These are phyloP conservation scores for Pollimyrus isidori DNA, from an alignment of 2,113 vertebrate species.

Conservation along the genomic window DNA sequence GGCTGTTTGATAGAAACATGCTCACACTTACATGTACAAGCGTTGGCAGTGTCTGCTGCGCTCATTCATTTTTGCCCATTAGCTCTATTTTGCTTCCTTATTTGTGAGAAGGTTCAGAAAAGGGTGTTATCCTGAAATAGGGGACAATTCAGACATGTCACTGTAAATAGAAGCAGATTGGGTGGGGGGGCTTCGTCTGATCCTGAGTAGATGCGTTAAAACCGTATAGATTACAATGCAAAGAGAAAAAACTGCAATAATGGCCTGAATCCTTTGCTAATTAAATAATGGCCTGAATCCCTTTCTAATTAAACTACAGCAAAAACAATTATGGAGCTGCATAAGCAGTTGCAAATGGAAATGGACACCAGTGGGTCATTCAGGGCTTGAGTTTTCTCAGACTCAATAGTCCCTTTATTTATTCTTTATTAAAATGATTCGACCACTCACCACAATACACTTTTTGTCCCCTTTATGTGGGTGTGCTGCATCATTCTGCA, in stretches of 20 bases:
- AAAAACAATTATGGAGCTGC: neutral
- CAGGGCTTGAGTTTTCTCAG: neutral
- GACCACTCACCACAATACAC: too few species aligned
- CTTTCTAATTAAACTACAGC: too few species aligned
- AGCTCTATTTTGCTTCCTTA: neutral
- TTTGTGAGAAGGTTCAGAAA: neutral
- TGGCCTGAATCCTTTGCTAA: neutral
- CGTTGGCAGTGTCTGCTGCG: neutral
- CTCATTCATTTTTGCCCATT: neutral
- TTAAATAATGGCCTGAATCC: too few species aligned
- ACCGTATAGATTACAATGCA: neutral
- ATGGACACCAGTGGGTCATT: too few species aligned
- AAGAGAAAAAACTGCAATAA: neutral
- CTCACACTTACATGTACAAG: neutral
- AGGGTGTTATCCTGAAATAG: neutral
- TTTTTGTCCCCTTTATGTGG: too few species aligned
- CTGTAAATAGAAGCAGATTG: neutral
- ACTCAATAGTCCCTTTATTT: too few species aligned
- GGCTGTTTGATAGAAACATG: neutral
- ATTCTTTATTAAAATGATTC: too few species aligned
- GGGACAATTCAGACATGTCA: neutral
- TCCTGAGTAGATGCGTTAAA: neutral
- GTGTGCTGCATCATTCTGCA: too few species aligned
- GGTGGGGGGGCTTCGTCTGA: neutral
- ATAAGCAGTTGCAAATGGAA: neutral